phyloP scores from a whole-genome alignment of 2,113 vertebrate genomes.

The Cricetomys ansorgei region DNA sequence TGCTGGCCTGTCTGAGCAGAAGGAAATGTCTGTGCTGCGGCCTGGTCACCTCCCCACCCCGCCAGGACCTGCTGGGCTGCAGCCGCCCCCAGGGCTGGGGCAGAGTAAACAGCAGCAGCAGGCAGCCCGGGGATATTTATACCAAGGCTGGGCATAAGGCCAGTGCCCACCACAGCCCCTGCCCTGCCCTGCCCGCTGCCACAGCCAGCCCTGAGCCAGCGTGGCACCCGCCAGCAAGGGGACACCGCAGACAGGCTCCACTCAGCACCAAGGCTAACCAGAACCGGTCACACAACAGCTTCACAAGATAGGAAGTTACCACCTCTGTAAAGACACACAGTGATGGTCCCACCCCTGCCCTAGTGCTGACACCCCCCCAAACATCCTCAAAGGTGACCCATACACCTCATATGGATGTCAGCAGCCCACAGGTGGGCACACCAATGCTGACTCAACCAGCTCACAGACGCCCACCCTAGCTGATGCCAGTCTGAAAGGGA shows the following conservation, averaged over 20 bases:
- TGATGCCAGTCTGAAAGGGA: not conserved
- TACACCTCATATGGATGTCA: not conserved
- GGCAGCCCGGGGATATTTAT: constrained; percentile 79
- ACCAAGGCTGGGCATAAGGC: constrained; percentile 66
- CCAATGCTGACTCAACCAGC: constrained; percentile 32
- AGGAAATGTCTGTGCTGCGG: constrained; percentile 76
- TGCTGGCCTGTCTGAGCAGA: constrained; percentile 70
- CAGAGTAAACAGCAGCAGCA: constrained; percentile 73
- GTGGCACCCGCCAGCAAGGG: constrained; percentile 78
- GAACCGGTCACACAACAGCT: not conserved
- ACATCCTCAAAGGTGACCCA: not conserved
- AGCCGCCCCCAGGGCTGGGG: constrained; percentile 63
- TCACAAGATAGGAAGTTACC: not conserved
- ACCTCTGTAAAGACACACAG: not conserved
- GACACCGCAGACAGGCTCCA: constrained; percentile 38
- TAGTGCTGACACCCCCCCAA: not conserved
- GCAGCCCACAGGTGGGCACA: not conserved
- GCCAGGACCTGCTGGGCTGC: constrained; percentile 58
- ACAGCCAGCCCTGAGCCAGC: constrained; percentile 73
- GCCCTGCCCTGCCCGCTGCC: constrained; percentile 76
- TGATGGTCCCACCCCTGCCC: not conserved
- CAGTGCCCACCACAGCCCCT: constrained; percentile 83
- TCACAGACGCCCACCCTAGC: not conserved
- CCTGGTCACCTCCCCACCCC: constrained; percentile 69
- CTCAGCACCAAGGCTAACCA: constrained; percentile 11